Percentiles rank a stretch among this genome's conserved stretches.
These are phyloP conservation scores for Habrosyne pyritoides DNA, from an alignment of 2,888 invertebrate genomes.

Conservation along the genomic window DNA sequence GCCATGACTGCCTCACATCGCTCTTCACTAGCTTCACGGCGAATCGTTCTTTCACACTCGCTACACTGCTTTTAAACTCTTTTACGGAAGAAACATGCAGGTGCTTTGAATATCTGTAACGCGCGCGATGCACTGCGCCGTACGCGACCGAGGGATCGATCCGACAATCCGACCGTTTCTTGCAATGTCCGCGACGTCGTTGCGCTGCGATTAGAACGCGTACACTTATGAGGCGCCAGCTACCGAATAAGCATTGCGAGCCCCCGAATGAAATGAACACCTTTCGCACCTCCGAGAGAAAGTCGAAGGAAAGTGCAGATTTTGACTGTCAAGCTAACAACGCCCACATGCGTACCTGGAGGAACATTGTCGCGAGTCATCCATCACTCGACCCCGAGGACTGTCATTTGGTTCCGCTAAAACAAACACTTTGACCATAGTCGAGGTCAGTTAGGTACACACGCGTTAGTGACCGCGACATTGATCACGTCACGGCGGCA, in stretches of 20 bases:
- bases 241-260: slow-evolving; percentile 80
- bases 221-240: slow-evolving; percentile 78
- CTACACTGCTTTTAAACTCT: slow-evolving; percentile 65
- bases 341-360: slow-evolving; percentile 79
- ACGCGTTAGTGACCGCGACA: slow-evolving; percentile 1
- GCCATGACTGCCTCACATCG: slow-evolving; percentile 68
- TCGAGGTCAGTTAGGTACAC: slow-evolving; percentile 18
- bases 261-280: slow-evolving; percentile 76
- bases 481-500: background rate
- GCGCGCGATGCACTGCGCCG: slow-evolving; percentile 59
- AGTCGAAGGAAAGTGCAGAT: slow-evolving; percentile 83
- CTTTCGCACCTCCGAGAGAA: slow-evolving; percentile 83
- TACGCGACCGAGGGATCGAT: slow-evolving; percentile 36
- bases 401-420: slow-evolving; percentile 52
- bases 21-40: slow-evolving; percentile 52
- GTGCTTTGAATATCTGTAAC: slow-evolving; percentile 76
- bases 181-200: slow-evolving; percentile 28
- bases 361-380: slow-evolving; percentile 77
- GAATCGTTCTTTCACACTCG: slow-evolving; percentile 41
- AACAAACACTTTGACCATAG: slow-evolving; percentile 62
- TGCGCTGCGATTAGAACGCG: slow-evolving; percentile 73
- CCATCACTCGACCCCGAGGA: slow-evolving; percentile 64
- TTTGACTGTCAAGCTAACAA: slow-evolving; percentile 74
- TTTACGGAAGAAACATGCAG: slow-evolving; percentile 69
- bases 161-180: slow-evolving; percentile 20